Evolutionary conservation across 1,140 invertebrate genomes (phyloP), one percentile per base, ranked within the genome.

Genomic region (Alviniconcha marisindica): DNA sequence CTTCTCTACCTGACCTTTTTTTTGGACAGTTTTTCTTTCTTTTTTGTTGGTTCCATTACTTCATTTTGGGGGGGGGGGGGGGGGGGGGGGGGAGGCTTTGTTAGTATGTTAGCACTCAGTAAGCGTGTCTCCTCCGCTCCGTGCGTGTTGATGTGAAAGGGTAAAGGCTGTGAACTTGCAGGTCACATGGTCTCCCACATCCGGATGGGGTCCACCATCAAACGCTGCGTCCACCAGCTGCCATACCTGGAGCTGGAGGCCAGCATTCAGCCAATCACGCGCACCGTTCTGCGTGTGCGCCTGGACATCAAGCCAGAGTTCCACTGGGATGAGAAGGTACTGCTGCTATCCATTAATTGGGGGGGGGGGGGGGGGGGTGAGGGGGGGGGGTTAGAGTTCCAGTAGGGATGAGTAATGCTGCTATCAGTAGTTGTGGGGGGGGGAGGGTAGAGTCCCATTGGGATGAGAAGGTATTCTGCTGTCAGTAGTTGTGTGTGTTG

Each of bases 251-350:
- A 97, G 44, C 95, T 99, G 88, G 96, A 98, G 28, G 96, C 97
- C 0, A 95, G 91, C 48, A 94, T 99, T 33, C 98, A 99, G 91
- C 99, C 99, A 0, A 99, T 99, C 77, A 99, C 99, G 0, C 97
- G 96, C 1, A 94, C 92, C 48, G 96, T 99, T 33, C 93, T 99
- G 5, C 95, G 97, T 89, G 96, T 99, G 85, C 95, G 96, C 66
- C 94, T 99, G 21, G 95, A 94, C 66, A 96, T 99, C 15, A 95
- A 92, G 80, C 95, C 98, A 0, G 95, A 96, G 84, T 99, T 99
- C 91, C 95, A 92, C 28, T 93, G 93, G 92, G 92, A 91, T 87
- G 93, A 94, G 82, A 91, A 91, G 90, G 90, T 86, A 33, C 77
- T 76, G 18, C 48, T 51, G 7, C 18, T 15, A 56, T n/a, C 3